phyloP scores from a whole-genome alignment of 2,888 invertebrate species.

The Campoplex capitator region DNA sequence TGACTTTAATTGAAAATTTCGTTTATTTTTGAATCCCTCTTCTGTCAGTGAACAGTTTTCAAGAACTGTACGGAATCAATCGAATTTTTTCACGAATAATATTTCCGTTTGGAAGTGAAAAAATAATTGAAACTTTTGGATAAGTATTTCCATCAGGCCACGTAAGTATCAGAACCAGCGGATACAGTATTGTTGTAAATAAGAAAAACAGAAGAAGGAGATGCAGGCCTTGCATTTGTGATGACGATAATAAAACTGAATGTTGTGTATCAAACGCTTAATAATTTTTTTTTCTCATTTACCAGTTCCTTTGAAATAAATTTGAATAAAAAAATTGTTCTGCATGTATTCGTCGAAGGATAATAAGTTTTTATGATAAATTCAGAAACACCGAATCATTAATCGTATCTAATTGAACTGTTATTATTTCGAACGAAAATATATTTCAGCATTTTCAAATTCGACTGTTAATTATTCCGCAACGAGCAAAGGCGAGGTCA shows the following conservation, averaged over 20 bases:
- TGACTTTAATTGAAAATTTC: background rate
- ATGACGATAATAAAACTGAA: slow-evolving; percentile 62
- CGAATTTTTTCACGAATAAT: background rate
- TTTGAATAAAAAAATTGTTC: background rate
- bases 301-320: background rate
- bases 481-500: background rate
- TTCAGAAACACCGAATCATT: background rate
- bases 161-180: background rate
- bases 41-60: background rate
- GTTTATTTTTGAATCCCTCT: background rate
- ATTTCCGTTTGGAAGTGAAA: background rate
- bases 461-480: background rate
- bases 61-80: background rate
- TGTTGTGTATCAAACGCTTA: slow-evolving; percentile 44
- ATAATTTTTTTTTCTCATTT: background rate
- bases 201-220: background rate
- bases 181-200: background rate
- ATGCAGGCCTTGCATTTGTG: slow-evolving; percentile 46
- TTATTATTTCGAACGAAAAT: background rate
- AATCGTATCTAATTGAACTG: background rate
- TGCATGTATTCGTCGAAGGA: no score
- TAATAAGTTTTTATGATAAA: background rate
- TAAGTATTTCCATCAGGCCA: background rate
- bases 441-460: background rate
- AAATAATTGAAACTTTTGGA: background rate